These are phyloP conservation scores for Drosophila kanapiae DNA, from an alignment of 1,140 invertebrate species.

Conservation along the genomic window DNA sequence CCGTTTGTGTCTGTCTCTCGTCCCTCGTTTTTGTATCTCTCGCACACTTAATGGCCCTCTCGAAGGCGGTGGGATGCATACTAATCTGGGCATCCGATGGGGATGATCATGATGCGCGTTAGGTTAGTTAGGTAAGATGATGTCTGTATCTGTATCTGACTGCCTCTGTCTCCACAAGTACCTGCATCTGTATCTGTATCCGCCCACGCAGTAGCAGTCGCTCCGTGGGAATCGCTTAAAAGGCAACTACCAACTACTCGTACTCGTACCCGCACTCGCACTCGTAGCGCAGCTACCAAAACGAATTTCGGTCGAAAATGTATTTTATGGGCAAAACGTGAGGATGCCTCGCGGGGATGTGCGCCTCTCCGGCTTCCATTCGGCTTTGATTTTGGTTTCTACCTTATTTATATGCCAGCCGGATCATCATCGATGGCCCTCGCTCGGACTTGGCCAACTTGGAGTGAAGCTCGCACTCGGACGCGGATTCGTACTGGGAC, in stretches of 20 bases:
- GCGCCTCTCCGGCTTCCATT: constrained; percentile 14
- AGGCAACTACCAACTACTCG: constrained; percentile 33
- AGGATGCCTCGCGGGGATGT: constrained; percentile 64
- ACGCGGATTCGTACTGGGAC: not conserved
- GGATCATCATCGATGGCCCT: constrained; percentile 79
- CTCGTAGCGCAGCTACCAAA: constrained; percentile 28
- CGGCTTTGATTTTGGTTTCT: constrained; percentile 2
- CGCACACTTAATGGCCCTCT: constrained; percentile 71
- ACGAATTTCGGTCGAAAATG: constrained; percentile 79
- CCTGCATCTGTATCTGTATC: constrained; percentile 17
- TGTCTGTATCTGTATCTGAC: constrained; percentile 14
- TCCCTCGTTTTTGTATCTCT: constrained; percentile 65
- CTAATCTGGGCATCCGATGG: constrained; percentile 77
- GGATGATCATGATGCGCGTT: constrained; percentile 52
- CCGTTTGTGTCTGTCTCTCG: constrained; percentile 49
- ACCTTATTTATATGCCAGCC: constrained; percentile 77
- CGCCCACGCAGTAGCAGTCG: constrained; percentile 50
- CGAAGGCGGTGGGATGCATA: constrained; percentile 57
- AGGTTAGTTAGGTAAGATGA: constrained; percentile 48
- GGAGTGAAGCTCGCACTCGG: constrained; percentile 2
- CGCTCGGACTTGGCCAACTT: constrained; percentile 41
- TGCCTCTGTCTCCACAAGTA: not conserved
- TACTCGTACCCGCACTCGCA: not conserved
- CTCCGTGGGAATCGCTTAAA: constrained; percentile 67
- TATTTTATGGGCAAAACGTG: constrained; percentile 78